Evolutionary conservation across 1,140 invertebrate species (phyloP), one percentile per base, ranked within the genome.

Genomic region (Anthonomus grandis): DNA sequence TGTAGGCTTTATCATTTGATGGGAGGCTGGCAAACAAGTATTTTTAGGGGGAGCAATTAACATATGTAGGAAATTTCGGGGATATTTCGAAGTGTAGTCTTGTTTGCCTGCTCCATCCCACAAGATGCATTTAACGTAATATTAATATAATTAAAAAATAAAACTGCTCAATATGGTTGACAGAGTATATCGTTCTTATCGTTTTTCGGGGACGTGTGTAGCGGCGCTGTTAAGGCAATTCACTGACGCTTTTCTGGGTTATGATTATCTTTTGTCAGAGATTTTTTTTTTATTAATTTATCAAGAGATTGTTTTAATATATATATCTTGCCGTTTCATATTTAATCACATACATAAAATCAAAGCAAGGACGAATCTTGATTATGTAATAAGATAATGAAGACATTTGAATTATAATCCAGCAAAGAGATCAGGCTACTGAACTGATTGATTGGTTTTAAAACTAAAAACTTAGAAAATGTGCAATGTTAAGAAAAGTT

Each of bases 111-210:
- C 25, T 45, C 1, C 13, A 23, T 31, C 6, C 13, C 18, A 17
- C 19, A 24, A 46, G 12, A 45, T 47, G 13, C 27, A 38, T 37
- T 54, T 49, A 45, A 34, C 50, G 41, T 46, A 22, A 57, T 42
- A 53, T 44, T 47, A 60, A 62, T 58, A 56, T 49, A 58, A 61
- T 45, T 62, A 59, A 63, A 38, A 49, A 58, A 53, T 59, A 54
- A 64, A 60, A 62, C 56, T 67, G 66, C 66, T 67, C 66, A 67
- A 67, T 60, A 62, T 50, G 62, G 59, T 63, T 60, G 63, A 59
- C 51, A 46, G 39, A 49, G 27, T 23, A 39, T n/a, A n/a, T 21
- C n/a, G 23, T 36, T 37, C 45, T 42, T 54, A 23, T 45, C 23
- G 27, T 65, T 65, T n/a, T n/a, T 65, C 64, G 64, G 64, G 64